These are phyloP conservation scores for Nothoprocta pentlandii DNA, from an alignment of 2,113 vertebrate genomes.

Conservation along the genomic window DNA sequence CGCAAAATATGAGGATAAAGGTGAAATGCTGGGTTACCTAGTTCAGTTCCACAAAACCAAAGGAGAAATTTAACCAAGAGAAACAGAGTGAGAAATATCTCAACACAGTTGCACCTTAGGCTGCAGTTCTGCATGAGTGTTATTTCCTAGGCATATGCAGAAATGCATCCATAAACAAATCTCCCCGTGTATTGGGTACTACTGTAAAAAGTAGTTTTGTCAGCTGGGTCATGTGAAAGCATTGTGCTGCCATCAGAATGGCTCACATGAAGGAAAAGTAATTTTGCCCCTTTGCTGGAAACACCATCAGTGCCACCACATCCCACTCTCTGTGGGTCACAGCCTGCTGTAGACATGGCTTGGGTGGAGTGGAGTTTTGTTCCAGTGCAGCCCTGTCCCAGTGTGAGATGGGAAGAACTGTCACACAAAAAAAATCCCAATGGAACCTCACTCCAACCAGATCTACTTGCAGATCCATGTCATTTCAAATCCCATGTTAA, in stretches of 20 bases:
- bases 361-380: neutral
- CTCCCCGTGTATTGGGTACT: neutral
- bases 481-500: neutral
- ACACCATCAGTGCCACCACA: accelerated
- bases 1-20: neutral
- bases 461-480: neutral
- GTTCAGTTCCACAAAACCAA: neutral
- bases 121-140: neutral
- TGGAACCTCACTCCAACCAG: neutral
- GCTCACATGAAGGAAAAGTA: neutral
- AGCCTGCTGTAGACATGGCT: neutral
- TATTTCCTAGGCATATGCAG: neutral
- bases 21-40: neutral
- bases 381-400: neutral
- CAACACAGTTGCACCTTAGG: neutral
- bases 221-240: neutral
- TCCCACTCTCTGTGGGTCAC: neutral
- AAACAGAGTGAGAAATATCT: neutral
- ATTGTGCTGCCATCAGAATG: neutral
- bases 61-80: neutral
- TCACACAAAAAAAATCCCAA: neutral
- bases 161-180: neutral
- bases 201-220: neutral
- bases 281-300: neutral
- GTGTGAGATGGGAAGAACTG: neutral